A percentile compares a stretch with the other conserved stretches of the same genome.
These are phyloP conservation scores for Stenodema calcarata DNA, from an alignment of 2,888 invertebrate species.

Conservation along the genomic window DNA sequence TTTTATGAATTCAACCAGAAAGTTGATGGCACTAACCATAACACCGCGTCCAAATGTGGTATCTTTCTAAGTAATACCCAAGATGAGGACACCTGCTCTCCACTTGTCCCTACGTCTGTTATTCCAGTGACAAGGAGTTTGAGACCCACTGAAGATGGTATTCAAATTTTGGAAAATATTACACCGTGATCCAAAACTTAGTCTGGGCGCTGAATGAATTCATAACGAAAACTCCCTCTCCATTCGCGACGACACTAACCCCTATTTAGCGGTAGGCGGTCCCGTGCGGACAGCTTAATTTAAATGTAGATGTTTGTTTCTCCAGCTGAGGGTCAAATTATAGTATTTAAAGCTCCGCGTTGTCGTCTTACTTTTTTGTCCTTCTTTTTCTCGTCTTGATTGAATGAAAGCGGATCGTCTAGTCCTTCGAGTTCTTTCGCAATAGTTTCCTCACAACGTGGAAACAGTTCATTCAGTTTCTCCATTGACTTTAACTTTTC, in stretches of 20 bases:
- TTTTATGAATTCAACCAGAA: no score
- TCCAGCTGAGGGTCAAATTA: slow-evolving; percentile 40
- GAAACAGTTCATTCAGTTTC: neutral
- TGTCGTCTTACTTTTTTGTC: neutral
- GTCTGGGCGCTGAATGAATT: neutral
- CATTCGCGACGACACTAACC: slow-evolving; percentile 19
- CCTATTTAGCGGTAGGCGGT: slow-evolving; percentile 20
- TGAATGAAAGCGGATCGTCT: slow-evolving; percentile 5
- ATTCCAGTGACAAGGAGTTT: no score
- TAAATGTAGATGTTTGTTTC: slow-evolving; percentile 46
- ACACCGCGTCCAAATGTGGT: no score
- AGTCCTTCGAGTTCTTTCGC: neutral
- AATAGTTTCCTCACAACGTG: neutral
- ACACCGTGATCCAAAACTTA: no score
- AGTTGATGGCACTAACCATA: no score
- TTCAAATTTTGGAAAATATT: no score
- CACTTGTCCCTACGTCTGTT: no score
- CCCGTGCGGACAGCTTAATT: slow-evolving; percentile 39
- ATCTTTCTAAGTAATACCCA: no score
- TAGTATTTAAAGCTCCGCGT: slow-evolving; percentile 6
- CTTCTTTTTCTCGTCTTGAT: neutral
- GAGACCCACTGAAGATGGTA: no score
- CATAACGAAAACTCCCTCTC: neutral
- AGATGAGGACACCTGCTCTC: no score
- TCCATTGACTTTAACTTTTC: no score